Conservation (phyloP, 2,113 vertebrate genomes). For the Rhea americana region DNA sequence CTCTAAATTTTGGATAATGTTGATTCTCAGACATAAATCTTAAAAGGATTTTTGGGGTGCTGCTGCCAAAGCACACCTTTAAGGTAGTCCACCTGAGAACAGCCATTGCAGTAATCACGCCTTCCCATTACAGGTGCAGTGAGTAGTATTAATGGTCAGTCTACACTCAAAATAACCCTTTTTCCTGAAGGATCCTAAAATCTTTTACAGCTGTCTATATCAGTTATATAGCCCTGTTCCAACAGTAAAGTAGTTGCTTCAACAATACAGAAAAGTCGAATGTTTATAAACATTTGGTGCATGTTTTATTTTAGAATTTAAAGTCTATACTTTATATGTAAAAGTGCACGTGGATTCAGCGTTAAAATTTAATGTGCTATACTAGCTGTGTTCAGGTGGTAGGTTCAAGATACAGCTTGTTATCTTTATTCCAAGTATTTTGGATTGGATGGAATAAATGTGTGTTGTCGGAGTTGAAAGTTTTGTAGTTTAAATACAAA, state of each 20-base stretch:
- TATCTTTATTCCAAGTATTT: neutral
- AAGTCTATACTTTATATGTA: neutral
- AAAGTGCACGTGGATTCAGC: rapidly evolving
- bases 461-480: neutral
- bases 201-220: neutral
- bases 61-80: rapidly evolving
- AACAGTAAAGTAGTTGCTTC: neutral
- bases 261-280: neutral
- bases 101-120: rapidly evolving
- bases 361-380: rapidly evolving
- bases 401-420: neutral
- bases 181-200: neutral
- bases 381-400: neutral
- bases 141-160: rapidly evolving
- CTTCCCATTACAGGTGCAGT: rapidly evolving
- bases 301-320: neutral
- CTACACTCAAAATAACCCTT: neutral
- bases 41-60: neutral
- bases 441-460: neutral
- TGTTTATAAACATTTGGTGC: neutral
- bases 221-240: neutral
- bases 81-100: neutral
- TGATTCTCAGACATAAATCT: neutral
- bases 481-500: neutral
- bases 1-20: rapidly evolving